Conservation (phyloP, 2,888 invertebrate genomes). For the Lapara coniferarum region DNA sequence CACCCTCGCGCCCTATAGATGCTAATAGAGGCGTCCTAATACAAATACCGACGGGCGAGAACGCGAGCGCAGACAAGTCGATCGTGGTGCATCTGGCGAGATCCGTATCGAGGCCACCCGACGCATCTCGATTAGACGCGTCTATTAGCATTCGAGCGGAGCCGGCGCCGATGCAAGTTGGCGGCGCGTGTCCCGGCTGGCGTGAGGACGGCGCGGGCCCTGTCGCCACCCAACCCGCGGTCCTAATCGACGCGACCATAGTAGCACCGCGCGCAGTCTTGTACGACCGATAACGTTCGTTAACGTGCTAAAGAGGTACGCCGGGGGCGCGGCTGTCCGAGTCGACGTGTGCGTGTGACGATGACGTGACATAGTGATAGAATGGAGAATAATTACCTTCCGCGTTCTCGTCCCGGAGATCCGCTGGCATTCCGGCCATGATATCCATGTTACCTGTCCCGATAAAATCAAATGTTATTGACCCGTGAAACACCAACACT, state of each 20-base stretch:
- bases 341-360: constrained; percentile 79
- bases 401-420: constrained; percentile 74
- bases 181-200: constrained; percentile 26
- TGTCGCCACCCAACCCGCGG: constrained; percentile 78
- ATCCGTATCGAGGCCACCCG: constrained; percentile 9
- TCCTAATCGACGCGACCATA: constrained; percentile 67
- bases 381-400: constrained; percentile 71
- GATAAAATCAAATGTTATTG: constrained; percentile 27
- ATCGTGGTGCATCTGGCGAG: constrained; percentile 11
- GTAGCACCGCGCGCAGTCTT: constrained; percentile 68
- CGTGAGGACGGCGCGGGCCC: constrained; percentile 43
- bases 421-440: constrained; percentile 72
- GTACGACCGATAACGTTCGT: constrained; percentile 45
- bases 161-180: constrained; percentile 21
- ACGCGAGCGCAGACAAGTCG: constrained; percentile 11
- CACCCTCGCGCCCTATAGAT: constrained; percentile 33
- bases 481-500: not conserved
- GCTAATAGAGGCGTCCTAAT: constrained; percentile 30
- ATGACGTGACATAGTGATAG: constrained; percentile 67
- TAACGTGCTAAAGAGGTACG: constrained; percentile 62
- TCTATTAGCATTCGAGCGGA: constrained; percentile 47
- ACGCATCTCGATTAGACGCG: constrained; percentile 23
- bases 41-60: not conserved
- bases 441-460: constrained; percentile 76
- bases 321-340: constrained; percentile 84